Evolutionary conservation across 2,888 invertebrate species (phyloP), one percentile per base, ranked within the genome.

Genomic region (Brachypterus glaber): DNA sequence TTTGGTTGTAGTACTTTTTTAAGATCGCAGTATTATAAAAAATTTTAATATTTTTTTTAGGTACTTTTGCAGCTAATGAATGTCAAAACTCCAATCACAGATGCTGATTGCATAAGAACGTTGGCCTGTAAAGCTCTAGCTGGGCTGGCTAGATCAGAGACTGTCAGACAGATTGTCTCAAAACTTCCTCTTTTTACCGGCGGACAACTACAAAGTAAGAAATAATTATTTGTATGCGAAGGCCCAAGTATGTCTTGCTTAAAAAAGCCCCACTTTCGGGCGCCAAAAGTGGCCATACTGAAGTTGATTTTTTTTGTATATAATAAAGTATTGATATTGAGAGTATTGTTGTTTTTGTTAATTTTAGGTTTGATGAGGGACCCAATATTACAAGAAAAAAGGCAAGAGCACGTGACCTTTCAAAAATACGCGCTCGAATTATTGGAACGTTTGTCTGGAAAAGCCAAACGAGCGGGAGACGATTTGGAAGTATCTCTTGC

Each of bases 311-410:
- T 34, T 34, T 13, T n/a, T 16, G n/a, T 26, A 30, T 13, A 31
- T 17, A 36, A 17, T 37, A 2, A 3, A 5, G 21, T 25, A 11
- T 4, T 31, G 0, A 31, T 17, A 7, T 15, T 14, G 14, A 17
- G 7, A 7, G 16, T 30, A 32, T 12, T n/a, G n/a, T n/a, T n/a
- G n/a, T n/a, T n/a, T n/a, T n/a, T n/a, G n/a, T n/a, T n/a, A 9
- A 35, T 46, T 45, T n/a, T 68, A 85, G 85, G 76, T 47, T 67
- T 97, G 37, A 95, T 96, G 89, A 82, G 90, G 37, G 95, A 96
- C 65, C 97, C 97, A 8, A 90, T 98, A 43, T 72, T 96, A 1
- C 93, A 95, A 68, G 97, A 98, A 66, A 95, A 93, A 64, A 74
- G 93, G 0, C 83, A 86, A 48, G 95, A 96, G 55, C 97, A 98